Conservation (phyloP, 2,888 invertebrate genomes). For the Agrotis puta region DNA sequence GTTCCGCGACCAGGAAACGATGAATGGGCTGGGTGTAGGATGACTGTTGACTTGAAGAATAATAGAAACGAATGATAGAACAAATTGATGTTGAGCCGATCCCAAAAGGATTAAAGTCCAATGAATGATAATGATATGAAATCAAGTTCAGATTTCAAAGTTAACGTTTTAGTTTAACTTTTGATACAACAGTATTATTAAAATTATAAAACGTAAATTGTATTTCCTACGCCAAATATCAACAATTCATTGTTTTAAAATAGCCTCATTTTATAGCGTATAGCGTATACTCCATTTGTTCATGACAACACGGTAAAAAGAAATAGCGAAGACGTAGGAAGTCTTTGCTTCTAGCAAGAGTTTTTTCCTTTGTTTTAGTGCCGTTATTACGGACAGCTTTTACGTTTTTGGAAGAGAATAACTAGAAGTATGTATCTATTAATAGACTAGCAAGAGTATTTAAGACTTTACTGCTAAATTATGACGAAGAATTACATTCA, state of each 20-base stretch:
- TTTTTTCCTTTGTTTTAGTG: conserved; percentile 30
- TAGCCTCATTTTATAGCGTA: conserved; percentile 6
- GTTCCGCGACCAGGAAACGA: too few relatives aligned
- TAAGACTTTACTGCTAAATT: neutral
- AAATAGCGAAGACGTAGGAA: conserved; percentile 20
- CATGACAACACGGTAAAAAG: conserved; percentile 27
- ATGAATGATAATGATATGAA: too few relatives aligned
- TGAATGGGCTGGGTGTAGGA: too few relatives aligned
- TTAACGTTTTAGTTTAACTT: too few relatives aligned
- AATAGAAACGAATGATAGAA: too few relatives aligned
- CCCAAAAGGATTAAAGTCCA: too few relatives aligned
- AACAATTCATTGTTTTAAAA: conserved; percentile 8
- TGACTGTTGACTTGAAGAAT: too few relatives aligned
- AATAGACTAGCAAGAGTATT: neutral
- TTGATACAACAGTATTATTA: neutral
- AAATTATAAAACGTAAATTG: neutral
- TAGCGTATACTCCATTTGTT: conserved; percentile 20
- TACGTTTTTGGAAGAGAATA: conserved; percentile 11
- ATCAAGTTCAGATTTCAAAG: neutral
- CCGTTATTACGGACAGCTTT: conserved; percentile 27
- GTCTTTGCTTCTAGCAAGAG: conserved; percentile 13
- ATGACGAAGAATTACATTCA: too few relatives aligned
- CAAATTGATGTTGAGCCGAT: too few relatives aligned
- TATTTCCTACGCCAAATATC: neutral
- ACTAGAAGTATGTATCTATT: neutral